phyloP scores from a whole-genome alignment of 2,797 vertebrate species.

The Microctenopoma lineatum region DNA sequence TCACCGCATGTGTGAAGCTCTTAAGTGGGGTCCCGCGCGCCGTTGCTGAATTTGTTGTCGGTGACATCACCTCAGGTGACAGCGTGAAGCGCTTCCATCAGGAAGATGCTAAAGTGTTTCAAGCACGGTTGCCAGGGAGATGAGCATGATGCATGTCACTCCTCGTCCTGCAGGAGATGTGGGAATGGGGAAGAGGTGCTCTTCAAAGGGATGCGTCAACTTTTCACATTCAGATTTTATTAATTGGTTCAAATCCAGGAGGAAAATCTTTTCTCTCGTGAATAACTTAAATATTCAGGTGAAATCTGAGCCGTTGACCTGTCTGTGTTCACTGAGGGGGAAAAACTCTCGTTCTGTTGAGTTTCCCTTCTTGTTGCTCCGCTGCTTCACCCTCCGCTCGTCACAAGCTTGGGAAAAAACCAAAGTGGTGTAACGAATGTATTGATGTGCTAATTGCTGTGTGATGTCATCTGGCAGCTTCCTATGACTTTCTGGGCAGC shows the following conservation, averaged over 20 bases:
- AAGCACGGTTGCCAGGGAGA: no score
- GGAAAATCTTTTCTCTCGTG: no score
- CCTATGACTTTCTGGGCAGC: slow-evolving; percentile 33
- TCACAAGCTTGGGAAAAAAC: slow-evolving; percentile 61
- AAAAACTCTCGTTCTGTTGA: slow-evolving; percentile 28
- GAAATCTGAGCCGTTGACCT: no score
- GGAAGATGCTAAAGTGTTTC: slow-evolving; percentile 2
- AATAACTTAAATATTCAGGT: no score
- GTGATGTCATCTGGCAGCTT: slow-evolving; percentile 61
- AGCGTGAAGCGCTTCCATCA: slow-evolving; percentile 13
- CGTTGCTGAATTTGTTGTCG: slow-evolving; percentile 21
- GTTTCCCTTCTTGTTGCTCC: slow-evolving; percentile 34
- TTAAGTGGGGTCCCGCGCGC: slow-evolving; percentile 43
- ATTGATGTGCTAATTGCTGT: slow-evolving; percentile 69
- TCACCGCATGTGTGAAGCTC: slow-evolving; percentile 36
- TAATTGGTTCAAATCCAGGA: no score
- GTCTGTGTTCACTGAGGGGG: no score
- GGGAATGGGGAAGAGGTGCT: no score
- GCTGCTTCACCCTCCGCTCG: slow-evolving; percentile 28
- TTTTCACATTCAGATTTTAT: no score
- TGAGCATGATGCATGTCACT: no score
- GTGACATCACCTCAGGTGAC: slow-evolving; percentile 49
- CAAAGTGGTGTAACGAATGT: slow-evolving; percentile 48
- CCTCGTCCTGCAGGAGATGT: no score
- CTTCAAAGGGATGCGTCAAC: no score